Conservation (phyloP, 2,888 invertebrate genomes). For the Trissolcus brochymenae region DNA sequence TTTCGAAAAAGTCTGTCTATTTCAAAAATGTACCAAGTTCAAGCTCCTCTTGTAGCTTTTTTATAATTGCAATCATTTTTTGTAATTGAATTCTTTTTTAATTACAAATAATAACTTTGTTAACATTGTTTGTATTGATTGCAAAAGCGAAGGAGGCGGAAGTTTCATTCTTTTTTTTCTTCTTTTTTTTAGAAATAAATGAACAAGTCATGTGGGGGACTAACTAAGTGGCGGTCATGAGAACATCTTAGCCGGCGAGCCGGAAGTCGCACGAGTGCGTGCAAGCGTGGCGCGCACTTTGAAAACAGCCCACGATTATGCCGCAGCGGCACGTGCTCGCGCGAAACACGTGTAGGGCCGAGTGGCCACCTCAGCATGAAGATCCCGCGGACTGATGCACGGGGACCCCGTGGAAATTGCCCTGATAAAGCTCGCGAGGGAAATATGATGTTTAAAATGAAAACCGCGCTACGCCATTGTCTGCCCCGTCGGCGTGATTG, state of each 20-base stretch:
- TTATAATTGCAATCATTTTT: no score
- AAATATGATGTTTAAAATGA: not conserved
- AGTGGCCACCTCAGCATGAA: constrained; percentile 11
- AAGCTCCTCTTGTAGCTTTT: no score
- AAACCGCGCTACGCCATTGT: not conserved
- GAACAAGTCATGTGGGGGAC: constrained; percentile 31
- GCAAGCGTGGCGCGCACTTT: constrained; percentile 50
- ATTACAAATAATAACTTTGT: no score
- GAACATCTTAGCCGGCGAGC: constrained; percentile 28
- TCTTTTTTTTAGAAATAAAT: constrained; percentile 17
- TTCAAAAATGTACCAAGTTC: no score
- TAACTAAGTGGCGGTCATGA: constrained; percentile 31
- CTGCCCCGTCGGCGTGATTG: constrained; percentile 6
- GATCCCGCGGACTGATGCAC: constrained; percentile 12
- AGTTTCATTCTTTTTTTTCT: constrained; percentile 8
- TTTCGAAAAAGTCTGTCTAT: no score
- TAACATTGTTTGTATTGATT: constrained; percentile 12
- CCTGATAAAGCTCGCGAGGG: not conserved
- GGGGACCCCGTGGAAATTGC: not conserved
- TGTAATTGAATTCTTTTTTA: no score
- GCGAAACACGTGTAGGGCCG: constrained; percentile 36
- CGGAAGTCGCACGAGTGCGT: constrained; percentile 51
- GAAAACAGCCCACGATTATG: constrained; percentile 35
- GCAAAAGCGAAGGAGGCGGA: constrained; percentile 7
- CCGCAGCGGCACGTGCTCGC: constrained; percentile 47